Evolutionary conservation across 2,113 vertebrate genomes (phyloP), one percentile per base, ranked within the genome.

Genomic region (Planiliza haematocheilus): DNA sequence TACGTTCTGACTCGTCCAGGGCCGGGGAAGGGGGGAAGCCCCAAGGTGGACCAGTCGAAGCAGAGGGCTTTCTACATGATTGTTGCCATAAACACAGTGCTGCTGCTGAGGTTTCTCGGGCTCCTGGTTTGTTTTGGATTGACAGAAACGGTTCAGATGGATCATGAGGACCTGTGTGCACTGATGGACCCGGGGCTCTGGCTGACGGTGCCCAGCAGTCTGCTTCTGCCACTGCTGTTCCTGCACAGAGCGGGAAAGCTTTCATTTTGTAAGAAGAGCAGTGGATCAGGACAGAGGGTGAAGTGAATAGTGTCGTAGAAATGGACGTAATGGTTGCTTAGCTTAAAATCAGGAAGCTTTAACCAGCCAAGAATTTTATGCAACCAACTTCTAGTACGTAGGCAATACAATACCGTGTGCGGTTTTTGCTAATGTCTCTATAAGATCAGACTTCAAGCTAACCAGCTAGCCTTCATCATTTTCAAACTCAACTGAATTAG

Each of bases 161-260:
- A 24, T 30, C 1, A 20, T 3, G 0, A 41, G 3, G 4, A 17
- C 10, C 0, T 52, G 0, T 82, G 71, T 16, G 2, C 0, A 3
- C 0, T 77, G 10, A 0, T 72, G 9, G 41, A 52, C 1, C 0
- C 1, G 2, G 52, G 2, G 0, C 0, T 66, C 0, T 50, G 18
- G 10, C 1, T 70, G 34, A 8, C 4, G 0, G 0, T 76, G 0
- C 85, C 78, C 5, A 71, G 74, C 57, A 68, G 46, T 12, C 48
- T 84, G 66, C 52, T 81, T 37, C 37, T 81, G 10, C 85, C 78
- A 4, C 42, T 75, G 57, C 36, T 87, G 52, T 79, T 78, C 18
- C 62, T 87, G 16, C 70, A 73, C 38, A 34, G 49, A 36, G 8
- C 45, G 0, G 53, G 64, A 8, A 64, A 58, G 21, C 37, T 70